Evolutionary conservation across 53 echinoderm and acorn worm genomes (phyloP), one percentile per base, ranked within the genome.

Genomic region (Arbacia lixula): DNA sequence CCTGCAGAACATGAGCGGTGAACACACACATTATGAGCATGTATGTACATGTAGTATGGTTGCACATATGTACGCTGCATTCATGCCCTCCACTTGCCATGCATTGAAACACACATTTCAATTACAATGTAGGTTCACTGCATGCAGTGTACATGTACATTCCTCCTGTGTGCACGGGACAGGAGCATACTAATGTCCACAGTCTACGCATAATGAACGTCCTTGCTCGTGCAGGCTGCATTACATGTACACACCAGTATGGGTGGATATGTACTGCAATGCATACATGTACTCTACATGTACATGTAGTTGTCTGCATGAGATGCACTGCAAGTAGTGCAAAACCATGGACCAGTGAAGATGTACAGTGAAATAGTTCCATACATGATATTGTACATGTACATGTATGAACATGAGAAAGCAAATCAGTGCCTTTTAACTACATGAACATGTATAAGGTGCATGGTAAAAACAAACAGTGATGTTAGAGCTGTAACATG

Each of bases 1-100:
- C 79, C 79, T 78, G 79, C 79, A 78, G 31, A 36, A 54, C 53
- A 75, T 53, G 75, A 75, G 53, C 53, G 53, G 54, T 28, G 75
- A 75, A 53, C 53, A 75, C 54, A 75, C 75, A 52, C 46, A 71
- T 71, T 71, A 71, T 17, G 11, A 43, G 17, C 71, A 71, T 71
- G 24, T 29, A 41, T 29, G 42, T 46, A 71, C 66, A 66, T 41
- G 41, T 40, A 68, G 46, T 19, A 42, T 40, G 46, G 8, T 10
- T 46, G 14, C 46, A 46, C 46, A 10, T 6, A 66, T 49, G 4
- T 64, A 63, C 63, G 42, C 71, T 42, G 43, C 27, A 26, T 36
- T 21, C 16, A 46, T 40, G 50, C 29, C 49, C 16, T 71, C 41
- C 12, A 71, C 42, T 40, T 28, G 46, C 42, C 25, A 46, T 71